Conservation (phyloP, 37 sponge, comb jelly and placozoan species). For the Ianthella basta region DNA sequence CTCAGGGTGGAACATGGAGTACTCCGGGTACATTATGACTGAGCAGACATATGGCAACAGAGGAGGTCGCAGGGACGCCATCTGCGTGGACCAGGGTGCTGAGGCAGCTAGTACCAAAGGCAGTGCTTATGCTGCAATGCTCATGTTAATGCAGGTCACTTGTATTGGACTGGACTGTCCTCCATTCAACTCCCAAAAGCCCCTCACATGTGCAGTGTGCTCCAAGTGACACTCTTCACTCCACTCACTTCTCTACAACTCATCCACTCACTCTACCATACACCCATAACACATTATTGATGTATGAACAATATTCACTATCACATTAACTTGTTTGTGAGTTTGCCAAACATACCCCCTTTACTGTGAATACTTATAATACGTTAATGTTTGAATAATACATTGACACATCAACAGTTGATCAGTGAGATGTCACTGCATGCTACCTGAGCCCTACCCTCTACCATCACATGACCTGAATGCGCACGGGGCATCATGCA, state of each 20-base stretch:
- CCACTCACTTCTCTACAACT: background rate
- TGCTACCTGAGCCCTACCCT: too few relatives aligned
- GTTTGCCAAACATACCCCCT: too few relatives aligned
- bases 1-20: background rate
- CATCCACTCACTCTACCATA: too few relatives aligned
- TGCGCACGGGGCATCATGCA: too few relatives aligned
- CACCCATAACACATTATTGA: too few relatives aligned
- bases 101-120: background rate
- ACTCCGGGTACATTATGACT: background rate
- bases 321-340: too few relatives aligned
- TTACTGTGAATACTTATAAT: too few relatives aligned
- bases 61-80: background rate
- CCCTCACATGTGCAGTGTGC: slow-evolving; percentile 7
- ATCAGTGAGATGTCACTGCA: too few relatives aligned
- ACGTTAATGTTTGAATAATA: too few relatives aligned
- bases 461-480: too few relatives aligned
- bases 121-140: background rate
- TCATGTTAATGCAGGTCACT: background rate
- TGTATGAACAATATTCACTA: too few relatives aligned
- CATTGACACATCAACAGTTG: too few relatives aligned
- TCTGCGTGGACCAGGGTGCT: background rate
- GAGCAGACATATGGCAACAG: background rate
- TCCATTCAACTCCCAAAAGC: background rate
- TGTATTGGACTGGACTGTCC: background rate
- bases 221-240: background rate